A percentile compares a stretch with the other conserved stretches of the same genome.
phyloP scores from a whole-genome alignment of 2,888 invertebrate genomes.

The Metopia argyrocephala region DNA sequence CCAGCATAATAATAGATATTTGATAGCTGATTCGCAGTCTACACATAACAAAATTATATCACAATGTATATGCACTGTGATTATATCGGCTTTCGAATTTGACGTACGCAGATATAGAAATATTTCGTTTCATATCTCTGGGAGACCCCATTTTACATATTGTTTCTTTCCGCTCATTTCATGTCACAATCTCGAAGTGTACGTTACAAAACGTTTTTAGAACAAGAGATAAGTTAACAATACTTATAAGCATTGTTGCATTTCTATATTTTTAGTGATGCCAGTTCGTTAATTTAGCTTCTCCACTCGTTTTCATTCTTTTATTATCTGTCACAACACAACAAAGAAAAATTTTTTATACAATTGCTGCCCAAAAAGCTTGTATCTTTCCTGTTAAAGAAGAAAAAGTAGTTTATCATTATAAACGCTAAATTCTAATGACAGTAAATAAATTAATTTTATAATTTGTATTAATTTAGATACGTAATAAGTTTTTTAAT shows the following conservation, averaged over 20 bases:
- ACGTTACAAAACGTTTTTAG: no score
- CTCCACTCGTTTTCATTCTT: neutral
- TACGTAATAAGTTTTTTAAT: slow-evolving; percentile 14
- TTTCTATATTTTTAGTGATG: neutral
- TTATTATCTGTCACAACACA: slow-evolving; percentile 52
- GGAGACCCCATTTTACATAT: no score
- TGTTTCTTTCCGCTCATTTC: no score
- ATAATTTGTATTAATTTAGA: slow-evolving; percentile 6
- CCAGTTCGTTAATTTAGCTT: neutral
- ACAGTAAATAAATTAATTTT: slow-evolving; percentile 44
- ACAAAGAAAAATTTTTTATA: slow-evolving; percentile 53
- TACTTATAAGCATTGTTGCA: slow-evolving; percentile 1
- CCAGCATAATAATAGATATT: no score
- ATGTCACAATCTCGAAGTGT: no score
- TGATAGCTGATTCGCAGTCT: no score
- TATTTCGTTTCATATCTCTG: no score
- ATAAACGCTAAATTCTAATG: slow-evolving; percentile 23
- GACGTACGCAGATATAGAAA: no score
- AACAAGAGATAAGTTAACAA: neutral
- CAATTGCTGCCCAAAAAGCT: slow-evolving; percentile 53
- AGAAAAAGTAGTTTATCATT: slow-evolving; percentile 48
- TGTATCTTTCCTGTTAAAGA: slow-evolving; percentile 43
- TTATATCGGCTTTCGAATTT: no score
- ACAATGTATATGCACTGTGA: no score
- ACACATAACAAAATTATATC: no score